Evolutionary conservation across 2,797 vertebrate genomes (phyloP).

Genomic region (Spheniscus humboldti): DNA sequence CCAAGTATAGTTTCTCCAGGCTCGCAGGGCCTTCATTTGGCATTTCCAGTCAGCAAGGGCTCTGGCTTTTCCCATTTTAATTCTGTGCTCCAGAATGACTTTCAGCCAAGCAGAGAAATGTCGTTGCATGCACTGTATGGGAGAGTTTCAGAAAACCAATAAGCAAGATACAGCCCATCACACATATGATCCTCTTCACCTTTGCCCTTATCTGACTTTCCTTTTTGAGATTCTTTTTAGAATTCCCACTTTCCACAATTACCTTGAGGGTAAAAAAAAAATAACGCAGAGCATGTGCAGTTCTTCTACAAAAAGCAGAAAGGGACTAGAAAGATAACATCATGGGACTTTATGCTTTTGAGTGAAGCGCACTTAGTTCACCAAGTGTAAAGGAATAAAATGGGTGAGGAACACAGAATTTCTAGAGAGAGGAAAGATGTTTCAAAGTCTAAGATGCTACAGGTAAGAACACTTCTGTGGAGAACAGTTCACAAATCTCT

Average conservation of each 20-base stretch:
- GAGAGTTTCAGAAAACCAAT: conserved; percentile 51
- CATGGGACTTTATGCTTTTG: background rate
- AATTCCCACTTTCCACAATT: background rate
- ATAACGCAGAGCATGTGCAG: background rate
- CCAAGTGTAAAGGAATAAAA: background rate
- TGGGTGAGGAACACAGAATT: background rate
- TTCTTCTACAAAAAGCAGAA: background rate
- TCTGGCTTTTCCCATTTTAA: conserved; percentile 84
- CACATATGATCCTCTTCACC: background rate
- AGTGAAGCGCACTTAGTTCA: background rate
- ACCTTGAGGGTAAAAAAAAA: background rate
- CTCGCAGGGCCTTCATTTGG: conserved; percentile 81
- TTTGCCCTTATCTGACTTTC: background rate
- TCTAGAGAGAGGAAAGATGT: background rate
- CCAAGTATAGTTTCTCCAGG: conserved; percentile 84
- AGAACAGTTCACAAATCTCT: background rate
- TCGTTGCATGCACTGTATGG: conserved; percentile 82
- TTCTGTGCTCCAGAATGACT: conserved; percentile 78
- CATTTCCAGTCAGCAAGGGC: conserved; percentile 88
- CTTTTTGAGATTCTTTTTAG: background rate
- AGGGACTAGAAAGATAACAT: background rate
- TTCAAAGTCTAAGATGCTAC: background rate
- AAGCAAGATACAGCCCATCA: background rate
- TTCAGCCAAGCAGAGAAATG: conserved; percentile 92
- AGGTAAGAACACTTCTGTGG: background rate